These are phyloP conservation scores for Merodon equestris DNA, from an alignment of 2,888 invertebrate species.

Conservation along the genomic window DNA sequence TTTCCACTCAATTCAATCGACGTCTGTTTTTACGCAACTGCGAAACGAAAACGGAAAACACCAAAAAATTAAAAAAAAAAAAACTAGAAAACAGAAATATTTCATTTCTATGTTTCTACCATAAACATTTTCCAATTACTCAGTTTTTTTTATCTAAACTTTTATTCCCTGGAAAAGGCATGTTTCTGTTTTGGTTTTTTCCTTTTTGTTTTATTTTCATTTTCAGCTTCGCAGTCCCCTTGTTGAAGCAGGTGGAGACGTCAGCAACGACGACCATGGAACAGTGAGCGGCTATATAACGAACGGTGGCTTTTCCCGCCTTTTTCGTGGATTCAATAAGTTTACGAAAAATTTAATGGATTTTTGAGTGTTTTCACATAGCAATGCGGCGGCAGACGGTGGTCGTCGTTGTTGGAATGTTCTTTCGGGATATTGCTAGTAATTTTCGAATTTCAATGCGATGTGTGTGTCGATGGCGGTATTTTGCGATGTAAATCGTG, in stretches of 20 bases:
- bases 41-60: conserved; percentile 1
- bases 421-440: conserved; percentile 39
- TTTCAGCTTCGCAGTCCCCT: no score
- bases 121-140: conserved; percentile 54
- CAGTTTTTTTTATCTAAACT: conserved; percentile 9
- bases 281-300: no score
- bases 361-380: conserved; percentile 60
- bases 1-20: no score
- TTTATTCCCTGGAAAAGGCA: conserved; percentile 2
- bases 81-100: conserved; percentile 15
- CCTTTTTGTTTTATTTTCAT: conserved; percentile 24
- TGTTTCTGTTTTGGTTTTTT: conserved; percentile 16
- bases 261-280: conserved; percentile 6
- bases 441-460: conserved; percentile 32
- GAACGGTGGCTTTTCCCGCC: no score
- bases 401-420: conserved; percentile 30
- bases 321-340: conserved; percentile 45
- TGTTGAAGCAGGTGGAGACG: not conserved
- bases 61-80: not conserved
- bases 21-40: no score
- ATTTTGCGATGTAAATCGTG: conserved; percentile 33
- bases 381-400: not conserved
- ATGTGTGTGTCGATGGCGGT: conserved; percentile 5
- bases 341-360: conserved; percentile 64
- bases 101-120: conserved; percentile 35